Conservation (phyloP, 2,888 invertebrate genomes). For the Dynastes maya region DNA sequence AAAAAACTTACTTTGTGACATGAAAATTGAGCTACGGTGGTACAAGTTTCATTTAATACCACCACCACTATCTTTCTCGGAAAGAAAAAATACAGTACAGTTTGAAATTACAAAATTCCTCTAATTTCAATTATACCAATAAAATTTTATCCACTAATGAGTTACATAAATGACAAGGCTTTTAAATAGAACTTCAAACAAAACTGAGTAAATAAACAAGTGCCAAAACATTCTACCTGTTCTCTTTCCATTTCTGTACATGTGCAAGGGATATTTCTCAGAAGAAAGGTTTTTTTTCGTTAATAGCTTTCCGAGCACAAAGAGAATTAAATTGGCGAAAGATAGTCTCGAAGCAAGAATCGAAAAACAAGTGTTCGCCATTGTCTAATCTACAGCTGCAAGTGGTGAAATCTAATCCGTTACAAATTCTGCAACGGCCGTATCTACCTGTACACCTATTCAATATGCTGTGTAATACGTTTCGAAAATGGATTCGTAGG, state of each 20-base stretch:
- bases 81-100: too few relatives aligned
- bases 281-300: slow-evolving; percentile 6
- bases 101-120: too few relatives aligned
- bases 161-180: too few relatives aligned
- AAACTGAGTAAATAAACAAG: not conserved
- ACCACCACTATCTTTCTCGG: too few relatives aligned
- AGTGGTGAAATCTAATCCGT: slow-evolving; percentile 5
- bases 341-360: not conserved
- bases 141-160: too few relatives aligned
- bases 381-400: not conserved
- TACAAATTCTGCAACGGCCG: not conserved
- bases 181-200: not conserved
- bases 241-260: not conserved
- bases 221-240: slow-evolving; percentile 1
- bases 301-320: slow-evolving; percentile 18
- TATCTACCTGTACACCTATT: slow-evolving; percentile 6
- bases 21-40: too few relatives aligned
- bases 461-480: not conserved
- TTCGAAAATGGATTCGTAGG: not conserved
- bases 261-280: slow-evolving; percentile 11
- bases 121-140: too few relatives aligned
- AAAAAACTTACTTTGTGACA: too few relatives aligned
- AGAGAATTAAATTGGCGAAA: slow-evolving; percentile 11
- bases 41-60: too few relatives aligned
- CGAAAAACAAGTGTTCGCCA: not conserved